Evolutionary conservation across 2,797 vertebrate genomes (phyloP).

Genomic region (Sebastes kiyomatsui): DNA sequence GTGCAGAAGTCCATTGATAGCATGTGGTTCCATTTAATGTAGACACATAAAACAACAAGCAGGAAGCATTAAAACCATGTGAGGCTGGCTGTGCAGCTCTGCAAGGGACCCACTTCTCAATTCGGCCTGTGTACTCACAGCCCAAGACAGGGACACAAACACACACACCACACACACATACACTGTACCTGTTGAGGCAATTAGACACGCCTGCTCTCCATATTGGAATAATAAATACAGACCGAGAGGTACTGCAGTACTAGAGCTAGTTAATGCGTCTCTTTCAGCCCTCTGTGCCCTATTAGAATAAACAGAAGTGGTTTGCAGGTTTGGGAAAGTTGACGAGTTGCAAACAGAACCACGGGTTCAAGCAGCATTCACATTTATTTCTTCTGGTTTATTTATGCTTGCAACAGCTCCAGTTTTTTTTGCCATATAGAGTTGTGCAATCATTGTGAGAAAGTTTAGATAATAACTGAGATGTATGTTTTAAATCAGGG

Average conservation of each 20-base stretch:
- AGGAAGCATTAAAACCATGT: slow-evolving; percentile 75
- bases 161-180: slow-evolving; percentile 28
- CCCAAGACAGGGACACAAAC: slow-evolving; percentile 9
- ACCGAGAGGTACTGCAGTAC: slow-evolving; percentile 32
- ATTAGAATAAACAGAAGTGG: slow-evolving; percentile 70
- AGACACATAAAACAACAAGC: slow-evolving; percentile 80
- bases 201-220: slow-evolving; percentile 59
- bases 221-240: slow-evolving; percentile 72
- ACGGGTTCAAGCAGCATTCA: slow-evolving; percentile 8
- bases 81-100: slow-evolving; percentile 51
- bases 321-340: slow-evolving; percentile 45
- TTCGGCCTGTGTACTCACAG: slow-evolving; percentile 56
- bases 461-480: slow-evolving; percentile 9
- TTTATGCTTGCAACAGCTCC: slow-evolving; percentile 27
- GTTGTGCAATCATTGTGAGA: slow-evolving; percentile 27
- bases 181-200: slow-evolving; percentile 60
- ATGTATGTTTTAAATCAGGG: not conserved
- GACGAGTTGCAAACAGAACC: slow-evolving; percentile 46
- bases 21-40: slow-evolving; percentile 76
- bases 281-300: slow-evolving; percentile 46
- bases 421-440: slow-evolving; percentile 16
- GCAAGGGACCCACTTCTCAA: slow-evolving; percentile 57
- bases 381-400: slow-evolving; percentile 25
- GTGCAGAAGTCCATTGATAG: slow-evolving; percentile 56
- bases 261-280: slow-evolving; percentile 45